Base-by-base conservation (phyloP, 2,113 vertebrate genomes). In the Tetraodon nigroviridis region DNA sequence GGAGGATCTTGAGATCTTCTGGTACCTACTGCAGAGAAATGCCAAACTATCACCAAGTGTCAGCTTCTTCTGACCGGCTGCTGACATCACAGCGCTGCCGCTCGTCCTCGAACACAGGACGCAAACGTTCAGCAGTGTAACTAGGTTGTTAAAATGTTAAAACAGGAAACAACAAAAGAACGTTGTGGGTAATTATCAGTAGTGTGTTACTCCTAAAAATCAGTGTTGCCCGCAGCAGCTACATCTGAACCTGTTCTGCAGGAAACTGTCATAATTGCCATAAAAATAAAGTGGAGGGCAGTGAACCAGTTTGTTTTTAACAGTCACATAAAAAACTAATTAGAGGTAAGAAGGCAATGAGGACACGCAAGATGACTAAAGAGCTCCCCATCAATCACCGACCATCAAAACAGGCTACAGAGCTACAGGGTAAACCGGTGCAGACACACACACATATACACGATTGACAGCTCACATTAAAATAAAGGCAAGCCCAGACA, bases 401-500 rank as follows among this genome's bases (percentile, higher is more conserved):
- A 72, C 32, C 67, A 81, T 79, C 70, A 75, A 84, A 77, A 85
- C 77, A 79, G 68, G 81, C 63, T 54, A 17, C 57, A 27, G 69
- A 71, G 76, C 82, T 67, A 67, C 74, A 64, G 71, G 76, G 75
- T 51, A 73, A 75, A 69, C 42, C 27, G 44, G 32, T 32, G 46
- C 29, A 58, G 47, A 57, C 51, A 42, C 42, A 53, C 16, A n/a
- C 7, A 54, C 47, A 53, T 51, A 19, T 24, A 65, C 1, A 29
- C 24, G 76, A 84, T 51, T 85, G 86, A 82, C 81, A 81, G 63
- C 62, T 71, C 17, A 40, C 51, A 80, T 76, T 67, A 73, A 78
- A 64, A 61, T 21, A 51, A 67, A 58, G 71, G 52, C 86, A 81
- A 68, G 86, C 70, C 72, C 22, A 11, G 73, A 60, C 88, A 79